phyloP scores from a whole-genome alignment of 2,888 invertebrate species.

The Microplitis manilae region DNA sequence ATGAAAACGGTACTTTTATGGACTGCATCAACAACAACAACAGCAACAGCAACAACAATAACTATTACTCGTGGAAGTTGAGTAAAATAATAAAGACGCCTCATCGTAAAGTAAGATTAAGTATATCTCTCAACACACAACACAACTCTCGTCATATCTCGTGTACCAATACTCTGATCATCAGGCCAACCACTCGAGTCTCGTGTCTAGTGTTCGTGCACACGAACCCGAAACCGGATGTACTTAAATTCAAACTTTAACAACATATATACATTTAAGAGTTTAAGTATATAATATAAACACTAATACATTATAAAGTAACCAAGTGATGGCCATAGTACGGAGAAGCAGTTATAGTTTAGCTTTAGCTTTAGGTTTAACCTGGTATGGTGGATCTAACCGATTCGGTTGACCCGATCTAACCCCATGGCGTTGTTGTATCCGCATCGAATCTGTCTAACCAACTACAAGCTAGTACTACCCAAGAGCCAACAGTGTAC shows the following conservation, averaged over 20 bases:
- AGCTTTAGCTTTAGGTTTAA: constrained; percentile 6
- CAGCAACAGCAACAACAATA: neutral
- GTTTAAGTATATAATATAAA: constrained; percentile 21
- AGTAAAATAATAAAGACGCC: constrained; percentile 28
- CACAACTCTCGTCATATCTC: constrained; percentile 21
- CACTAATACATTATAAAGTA: constrained; percentile 20
- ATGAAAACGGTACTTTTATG: constrained; percentile 16
- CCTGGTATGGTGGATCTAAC: constrained; percentile 13
- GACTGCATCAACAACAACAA: neutral
- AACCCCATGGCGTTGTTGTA: constrained; percentile 37
- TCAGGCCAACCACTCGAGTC: neutral
- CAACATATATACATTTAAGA: constrained; percentile 17
- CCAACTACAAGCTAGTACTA: constrained; percentile 13
- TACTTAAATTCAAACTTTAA: constrained; percentile 34
- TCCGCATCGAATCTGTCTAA: constrained; percentile 49
- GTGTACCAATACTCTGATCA: constrained; percentile 4
- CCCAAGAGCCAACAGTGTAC: neutral
- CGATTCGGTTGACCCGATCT: constrained; percentile 46
- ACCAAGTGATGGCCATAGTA: neutral
- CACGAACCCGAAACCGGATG: constrained; percentile 34
- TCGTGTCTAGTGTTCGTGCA: neutral
- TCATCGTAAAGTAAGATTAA: constrained; percentile 40
- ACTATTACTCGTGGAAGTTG: neutral
- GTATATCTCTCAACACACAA: constrained; percentile 16
- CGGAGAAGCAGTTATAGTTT: neutral